Conservation (phyloP, 1,140 invertebrate genomes). For the Sminthurides bifidus region DNA sequence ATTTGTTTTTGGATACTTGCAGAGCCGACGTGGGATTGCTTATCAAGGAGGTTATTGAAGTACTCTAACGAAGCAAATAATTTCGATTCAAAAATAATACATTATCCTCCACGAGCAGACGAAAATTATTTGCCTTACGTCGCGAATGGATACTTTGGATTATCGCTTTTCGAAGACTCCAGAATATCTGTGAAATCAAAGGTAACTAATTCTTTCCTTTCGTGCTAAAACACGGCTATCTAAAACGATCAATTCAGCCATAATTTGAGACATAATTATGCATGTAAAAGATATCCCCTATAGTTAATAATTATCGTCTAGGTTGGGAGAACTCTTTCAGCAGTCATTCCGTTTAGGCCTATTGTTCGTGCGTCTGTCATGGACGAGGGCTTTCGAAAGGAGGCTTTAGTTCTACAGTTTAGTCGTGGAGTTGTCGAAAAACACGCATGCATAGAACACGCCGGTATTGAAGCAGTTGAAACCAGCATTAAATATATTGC, state of each 20-base stretch:
- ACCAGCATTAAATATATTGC: conserved; percentile 61
- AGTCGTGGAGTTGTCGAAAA: conserved; percentile 53
- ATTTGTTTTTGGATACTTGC: conserved; percentile 10
- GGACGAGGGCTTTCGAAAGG: conserved; percentile 22
- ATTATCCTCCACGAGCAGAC: conserved; percentile 42
- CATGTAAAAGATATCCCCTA: not conserved
- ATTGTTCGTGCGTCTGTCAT: conserved; percentile 45
- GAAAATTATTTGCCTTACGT: conserved; percentile 60
- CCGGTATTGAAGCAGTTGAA: conserved; percentile 49
- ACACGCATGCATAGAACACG: conserved; percentile 39
- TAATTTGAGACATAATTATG: not conserved
- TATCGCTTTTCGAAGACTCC: conserved; percentile 50
- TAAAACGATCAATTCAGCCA: not conserved
- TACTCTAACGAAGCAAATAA: conserved; percentile 47
- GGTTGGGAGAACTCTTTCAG: conserved; percentile 53
- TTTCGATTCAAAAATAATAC: conserved; percentile 56
- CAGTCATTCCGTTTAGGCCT: conserved; percentile 60
- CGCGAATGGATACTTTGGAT: conserved; percentile 63
- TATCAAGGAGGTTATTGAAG: conserved; percentile 48
- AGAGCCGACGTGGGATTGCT: conserved; percentile 50
- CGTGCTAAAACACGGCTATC: not conserved
- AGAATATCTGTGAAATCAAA: conserved; percentile 50
- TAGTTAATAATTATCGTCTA: conserved; percentile 8
- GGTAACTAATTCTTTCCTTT: conserved; percentile 10
- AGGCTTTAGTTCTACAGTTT: conserved; percentile 40